Evolutionary conservation across 30 jellyfish, hydroid and myxozoan genomes (phyloP), one percentile per base, ranked within the genome.

Genomic region (Aurelia coerulea): DNA sequence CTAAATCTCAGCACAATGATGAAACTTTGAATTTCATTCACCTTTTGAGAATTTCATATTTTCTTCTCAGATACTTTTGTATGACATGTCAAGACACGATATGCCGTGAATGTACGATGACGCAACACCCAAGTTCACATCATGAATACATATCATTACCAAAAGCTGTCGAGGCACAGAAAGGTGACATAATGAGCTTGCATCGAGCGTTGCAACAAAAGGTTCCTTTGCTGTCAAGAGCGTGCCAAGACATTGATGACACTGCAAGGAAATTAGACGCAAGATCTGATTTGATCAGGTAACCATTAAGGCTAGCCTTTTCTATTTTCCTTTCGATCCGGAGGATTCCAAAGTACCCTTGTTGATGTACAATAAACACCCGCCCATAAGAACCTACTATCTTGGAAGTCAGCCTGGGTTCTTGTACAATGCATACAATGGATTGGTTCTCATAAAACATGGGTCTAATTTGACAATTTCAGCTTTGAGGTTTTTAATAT

Each of bases 91-190:
- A 94, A 79, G 88, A 69, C 63, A 88, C 96, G 32, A 94, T 94
- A n/a, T 94, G 98, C 71, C 96, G 96, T 29, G 98, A 94, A 79
- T 94, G 98, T 65, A 86, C 96, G 31, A 84, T 94, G 83, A 77
- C 98, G 34, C 90, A 94, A 62, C 98, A 94, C 75, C 95, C 90
- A 15, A 94, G 92, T 72, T 76, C 85, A 52, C 90, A 81, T 41
- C 98, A 94, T 68, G 98, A 94, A 34, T 88, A 88, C 83, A 80
- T 92, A 4, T 54, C 87, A 51, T 65, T 94, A 62, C 84, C 80
- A n/a, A 94, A 94, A 32, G 93, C 98, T 4, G 83, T 84, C n/a
- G 97, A 94, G 18, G 80, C 81, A 2, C 98, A 94, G 85, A 84
- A 84, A 74, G 88, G 84, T 8, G 98, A 94, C 59, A 88, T 94